Evolutionary conservation across 2,797 vertebrate genomes (phyloP).

Genomic region (Falco concolor): DNA sequence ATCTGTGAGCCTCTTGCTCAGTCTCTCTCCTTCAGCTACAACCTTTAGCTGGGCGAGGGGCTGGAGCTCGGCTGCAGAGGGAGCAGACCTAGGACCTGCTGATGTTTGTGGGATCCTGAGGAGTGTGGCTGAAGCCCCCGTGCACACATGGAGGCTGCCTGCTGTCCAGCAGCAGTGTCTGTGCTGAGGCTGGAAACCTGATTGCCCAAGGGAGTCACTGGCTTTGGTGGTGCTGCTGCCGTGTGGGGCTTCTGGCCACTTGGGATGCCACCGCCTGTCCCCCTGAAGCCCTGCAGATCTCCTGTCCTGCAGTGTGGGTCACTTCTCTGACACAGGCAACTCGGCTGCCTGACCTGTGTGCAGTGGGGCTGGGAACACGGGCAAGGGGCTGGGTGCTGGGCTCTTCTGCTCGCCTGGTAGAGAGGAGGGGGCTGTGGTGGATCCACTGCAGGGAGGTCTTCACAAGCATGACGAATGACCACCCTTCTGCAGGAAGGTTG

Average conservation of each 20-base stretch:
- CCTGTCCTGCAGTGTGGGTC: background rate
- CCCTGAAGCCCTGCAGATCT: background rate
- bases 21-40: background rate
- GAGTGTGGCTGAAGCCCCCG: fast-evolving
- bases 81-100: background rate
- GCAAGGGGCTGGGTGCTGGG: background rate
- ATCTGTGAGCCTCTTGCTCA: background rate
- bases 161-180: background rate
- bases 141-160: fast-evolving
- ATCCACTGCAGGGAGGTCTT: background rate
- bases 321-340: background rate
- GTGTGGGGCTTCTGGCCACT: background rate
- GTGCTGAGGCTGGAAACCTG: background rate
- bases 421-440: background rate
- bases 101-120: background rate
- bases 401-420: background rate
- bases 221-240: background rate
- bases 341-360: background rate
- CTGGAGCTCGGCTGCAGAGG: background rate
- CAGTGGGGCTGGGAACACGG: fast-evolving
- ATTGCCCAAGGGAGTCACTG: background rate
- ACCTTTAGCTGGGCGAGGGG: background rate
- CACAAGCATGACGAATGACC: fast-evolving
- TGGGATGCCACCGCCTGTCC: background rate
- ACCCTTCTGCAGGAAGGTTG: background rate